Base-by-base conservation (phyloP, 2,113 vertebrate genomes). In the Tenrec ecaudatus region DNA sequence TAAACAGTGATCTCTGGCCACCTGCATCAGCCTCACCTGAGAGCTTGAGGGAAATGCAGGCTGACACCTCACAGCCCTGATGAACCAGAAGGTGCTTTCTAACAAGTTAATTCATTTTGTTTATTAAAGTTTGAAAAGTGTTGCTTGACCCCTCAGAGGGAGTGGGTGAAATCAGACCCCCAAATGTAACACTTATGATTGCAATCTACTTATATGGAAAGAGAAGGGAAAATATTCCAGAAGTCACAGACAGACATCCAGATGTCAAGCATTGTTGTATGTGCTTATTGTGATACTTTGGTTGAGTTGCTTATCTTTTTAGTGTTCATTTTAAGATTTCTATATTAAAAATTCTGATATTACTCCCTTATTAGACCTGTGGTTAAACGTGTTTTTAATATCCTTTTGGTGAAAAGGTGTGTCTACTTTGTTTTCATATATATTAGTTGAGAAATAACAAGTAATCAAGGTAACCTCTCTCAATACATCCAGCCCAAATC, bases 61-160 rank as follows among this genome's bases (percentile, higher is more conserved):
- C 60, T 62, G 60, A 23, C 60, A 19, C 16, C 16, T 62, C 22
- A 20, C 16, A 62, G 60, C 60, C 12, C 60, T 19, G 22, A 12
- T 20, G 60, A 62, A 19, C 12, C 60, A 62, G 60, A 19, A 62
- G 16, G 22, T 53, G 47, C 47, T 53, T 25, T 60, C 83, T 71
- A 75, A 75, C 23, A 75, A 64, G 25, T 66, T 66, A 27, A 66
- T 66, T 27, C 9, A 10, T 66, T 66, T 66, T 66, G 62, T 27
- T 66, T 66, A 66, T 92, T 91, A 16, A 82, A 76, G 4, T 86
- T 57, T 77, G 86, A 92, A 88, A 82, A 88, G 6, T 3, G n/a
- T 68, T 71, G 17, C 20, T 81, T 88, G 23, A 64, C 69, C 83
- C 27, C 75, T 76, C 43, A 88, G 36, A 40, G 6, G 27, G n/a